These are phyloP conservation scores for Clarias gariepinus DNA, from an alignment of 2,113 vertebrate species.

Conservation along the genomic window DNA sequence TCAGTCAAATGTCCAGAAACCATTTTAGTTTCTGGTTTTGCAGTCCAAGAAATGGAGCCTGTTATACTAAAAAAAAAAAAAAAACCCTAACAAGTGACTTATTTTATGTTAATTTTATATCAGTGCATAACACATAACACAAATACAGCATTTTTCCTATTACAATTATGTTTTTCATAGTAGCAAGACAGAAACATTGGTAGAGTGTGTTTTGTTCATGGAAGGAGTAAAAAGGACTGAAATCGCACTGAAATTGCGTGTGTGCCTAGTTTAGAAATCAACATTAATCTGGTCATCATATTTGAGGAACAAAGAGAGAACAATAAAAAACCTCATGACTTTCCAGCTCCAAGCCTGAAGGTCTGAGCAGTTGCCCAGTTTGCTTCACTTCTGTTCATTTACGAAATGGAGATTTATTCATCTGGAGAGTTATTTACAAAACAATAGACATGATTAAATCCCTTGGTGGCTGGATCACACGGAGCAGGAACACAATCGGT, in stretches of 20 bases:
- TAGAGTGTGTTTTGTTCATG: neutral
- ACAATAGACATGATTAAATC: neutral
- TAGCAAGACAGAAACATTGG: neutral
- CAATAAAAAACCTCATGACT: neutral
- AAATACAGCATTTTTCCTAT: neutral
- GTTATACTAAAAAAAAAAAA: neutral
- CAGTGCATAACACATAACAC: neutral
- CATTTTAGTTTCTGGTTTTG: neutral
- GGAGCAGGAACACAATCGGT: constrained; percentile 5
- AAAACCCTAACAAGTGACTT: neutral
- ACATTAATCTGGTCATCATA: neutral
- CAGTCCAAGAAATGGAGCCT: neutral
- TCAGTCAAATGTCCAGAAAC: neutral
- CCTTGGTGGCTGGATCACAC: neutral
- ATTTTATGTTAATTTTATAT: neutral
- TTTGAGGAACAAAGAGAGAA: neutral
- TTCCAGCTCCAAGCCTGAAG: constrained; percentile 8
- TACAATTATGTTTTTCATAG: neutral
- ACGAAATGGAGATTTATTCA: constrained; percentile 7
- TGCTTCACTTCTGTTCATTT: neutral
- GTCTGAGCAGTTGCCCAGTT: constrained; percentile 9
- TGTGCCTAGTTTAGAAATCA: neutral
- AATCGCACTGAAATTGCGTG: neutral
- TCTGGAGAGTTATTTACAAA: constrained; percentile 10
- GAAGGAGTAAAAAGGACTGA: neutral